Conservation (phyloP, 1,140 invertebrate species). For the Geopemphigus sp. region DNA sequence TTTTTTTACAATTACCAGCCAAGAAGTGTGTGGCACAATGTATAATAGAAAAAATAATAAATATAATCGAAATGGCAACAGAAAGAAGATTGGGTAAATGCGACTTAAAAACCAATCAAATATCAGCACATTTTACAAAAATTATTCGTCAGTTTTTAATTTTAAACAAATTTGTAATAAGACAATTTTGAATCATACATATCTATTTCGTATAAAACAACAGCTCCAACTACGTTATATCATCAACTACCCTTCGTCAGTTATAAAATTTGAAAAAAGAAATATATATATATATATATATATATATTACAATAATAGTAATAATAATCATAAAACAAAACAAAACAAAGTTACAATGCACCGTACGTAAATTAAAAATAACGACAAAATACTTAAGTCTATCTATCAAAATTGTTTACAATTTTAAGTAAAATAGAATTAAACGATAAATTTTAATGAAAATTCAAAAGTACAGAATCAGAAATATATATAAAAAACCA, state of each 20-base stretch:
- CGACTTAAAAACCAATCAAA: neutral
- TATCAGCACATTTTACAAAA: neutral
- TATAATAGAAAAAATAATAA: neutral
- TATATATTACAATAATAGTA: no score
- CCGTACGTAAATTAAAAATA: constrained; percentile 38
- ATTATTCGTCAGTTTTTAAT: no score
- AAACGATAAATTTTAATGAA: constrained; percentile 1
- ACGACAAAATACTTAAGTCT: constrained; percentile 43
- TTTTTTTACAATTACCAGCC: neutral
- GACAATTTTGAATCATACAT: no score
- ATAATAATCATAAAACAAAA: constrained; percentile 41
- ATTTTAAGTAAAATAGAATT: constrained; percentile 9
- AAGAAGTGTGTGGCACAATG: neutral
- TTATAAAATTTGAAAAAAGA: constrained; percentile 47
- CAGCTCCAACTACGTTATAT: neutral
- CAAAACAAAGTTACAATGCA: constrained; percentile 49
- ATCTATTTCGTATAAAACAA: constrained; percentile 2
- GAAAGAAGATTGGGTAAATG: neutral
- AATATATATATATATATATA: neutral
- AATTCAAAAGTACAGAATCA: neutral
- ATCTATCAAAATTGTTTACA: neutral
- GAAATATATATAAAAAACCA: constrained; percentile 21
- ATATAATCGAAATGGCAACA: constrained; percentile 4
- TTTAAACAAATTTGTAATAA: no score
- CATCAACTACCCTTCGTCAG: neutral